A percentile compares a stretch with the other conserved stretches of the same genome.
phyloP scores from a whole-genome alignment of 23 tunicate species.

The Oikopleura albicans region DNA sequence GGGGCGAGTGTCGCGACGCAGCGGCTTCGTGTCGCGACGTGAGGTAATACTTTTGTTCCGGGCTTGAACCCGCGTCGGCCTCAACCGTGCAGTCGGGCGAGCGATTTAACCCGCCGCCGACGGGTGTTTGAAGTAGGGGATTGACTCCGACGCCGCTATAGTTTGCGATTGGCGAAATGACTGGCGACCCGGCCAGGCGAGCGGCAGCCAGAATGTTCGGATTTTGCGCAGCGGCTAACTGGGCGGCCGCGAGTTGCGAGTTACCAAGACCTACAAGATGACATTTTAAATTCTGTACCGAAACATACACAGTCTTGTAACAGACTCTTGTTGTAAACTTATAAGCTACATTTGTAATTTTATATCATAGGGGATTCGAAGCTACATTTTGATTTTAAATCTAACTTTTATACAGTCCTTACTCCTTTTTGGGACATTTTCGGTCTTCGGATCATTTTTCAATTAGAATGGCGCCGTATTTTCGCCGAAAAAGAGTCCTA shows the following conservation, averaged over 20 bases:
- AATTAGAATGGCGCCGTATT: too few species aligned
- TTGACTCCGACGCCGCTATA: neutral
- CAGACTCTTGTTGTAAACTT: too few species aligned
- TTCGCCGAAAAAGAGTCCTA: too few species aligned
- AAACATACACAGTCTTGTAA: too few species aligned
- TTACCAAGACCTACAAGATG: neutral
- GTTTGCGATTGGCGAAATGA: neutral
- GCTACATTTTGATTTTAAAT: too few species aligned
- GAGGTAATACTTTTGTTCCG: neutral
- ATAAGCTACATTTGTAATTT: too few species aligned
- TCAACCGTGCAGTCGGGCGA: neutral
- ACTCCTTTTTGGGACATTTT: too few species aligned
- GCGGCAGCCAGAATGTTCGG: neutral
- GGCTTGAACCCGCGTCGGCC: neutral
- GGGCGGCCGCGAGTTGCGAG: neutral
- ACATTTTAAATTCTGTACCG: too few species aligned
- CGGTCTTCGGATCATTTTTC: too few species aligned
- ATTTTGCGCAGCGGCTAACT: conserved; percentile 1
- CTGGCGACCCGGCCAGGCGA: neutral
- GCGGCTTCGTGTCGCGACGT: too few species aligned
- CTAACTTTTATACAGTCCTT: too few species aligned
- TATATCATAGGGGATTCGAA: too few species aligned
- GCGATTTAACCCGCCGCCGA: neutral
- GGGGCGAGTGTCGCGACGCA: neutral
- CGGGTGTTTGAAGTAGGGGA: neutral